phyloP scores from a whole-genome alignment of 2,888 invertebrate species.

The Stenolophus ochropezus region DNA sequence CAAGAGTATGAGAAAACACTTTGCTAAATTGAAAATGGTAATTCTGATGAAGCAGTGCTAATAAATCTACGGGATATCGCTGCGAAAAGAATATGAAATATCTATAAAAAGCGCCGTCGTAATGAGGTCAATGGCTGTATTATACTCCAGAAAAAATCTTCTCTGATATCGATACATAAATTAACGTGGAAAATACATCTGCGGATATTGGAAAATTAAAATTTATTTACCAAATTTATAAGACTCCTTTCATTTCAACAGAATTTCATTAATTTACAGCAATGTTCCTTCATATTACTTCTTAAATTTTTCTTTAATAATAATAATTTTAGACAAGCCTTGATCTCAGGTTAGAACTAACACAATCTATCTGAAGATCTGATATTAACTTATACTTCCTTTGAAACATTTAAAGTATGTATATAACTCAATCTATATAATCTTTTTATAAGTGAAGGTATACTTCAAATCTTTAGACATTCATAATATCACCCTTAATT shows the following conservation, averaged over 20 bases:
- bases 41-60: constrained; percentile 70
- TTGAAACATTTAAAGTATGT: too few species aligned
- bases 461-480: too few species aligned
- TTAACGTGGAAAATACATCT: constrained; percentile 5
- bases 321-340: too few species aligned
- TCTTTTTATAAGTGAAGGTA: too few species aligned
- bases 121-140: constrained; percentile 23
- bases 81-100: constrained; percentile 54
- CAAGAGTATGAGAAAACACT: constrained; percentile 70
- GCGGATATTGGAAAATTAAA: background rate
- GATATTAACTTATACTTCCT: too few species aligned
- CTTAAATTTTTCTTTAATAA: too few species aligned
- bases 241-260: background rate
- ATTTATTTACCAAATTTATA: background rate
- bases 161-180: constrained; percentile 4
- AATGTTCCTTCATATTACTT: background rate
- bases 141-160: background rate
- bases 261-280: background rate
- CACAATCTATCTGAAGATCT: too few species aligned
- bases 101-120: constrained; percentile 35
- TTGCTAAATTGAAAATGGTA: constrained; percentile 72
- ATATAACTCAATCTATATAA: too few species aligned
- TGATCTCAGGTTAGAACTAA: too few species aligned
- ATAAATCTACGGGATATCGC: constrained; percentile 67
- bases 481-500: too few species aligned